Evolutionary conservation across 1,140 invertebrate species (phyloP).

Genomic region (Drosophila ogumai): DNA sequence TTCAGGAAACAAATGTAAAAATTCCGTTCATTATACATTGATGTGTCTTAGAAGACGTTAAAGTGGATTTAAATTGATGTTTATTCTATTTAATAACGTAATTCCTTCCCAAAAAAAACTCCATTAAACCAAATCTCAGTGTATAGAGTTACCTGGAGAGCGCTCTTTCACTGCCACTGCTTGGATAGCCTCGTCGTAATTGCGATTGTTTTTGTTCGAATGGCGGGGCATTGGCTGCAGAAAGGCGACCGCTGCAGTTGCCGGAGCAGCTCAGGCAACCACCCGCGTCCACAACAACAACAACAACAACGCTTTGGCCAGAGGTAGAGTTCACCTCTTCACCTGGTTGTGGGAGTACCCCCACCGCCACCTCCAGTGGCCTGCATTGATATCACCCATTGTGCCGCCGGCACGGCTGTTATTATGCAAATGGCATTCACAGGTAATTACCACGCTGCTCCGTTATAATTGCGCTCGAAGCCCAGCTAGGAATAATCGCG

Average conservation of each 20-base stretch:
- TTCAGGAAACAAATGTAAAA: too few relatives aligned
- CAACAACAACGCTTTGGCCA: background rate
- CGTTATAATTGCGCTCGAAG: constrained; percentile 84
- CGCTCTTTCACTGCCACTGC: constrained; percentile 10
- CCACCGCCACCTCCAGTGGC: constrained; percentile 4
- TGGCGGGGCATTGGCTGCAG: constrained; percentile 58
- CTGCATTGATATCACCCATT: constrained; percentile 50
- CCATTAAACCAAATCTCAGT: background rate
- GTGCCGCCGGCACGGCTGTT: constrained; percentile 52
- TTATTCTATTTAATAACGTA: background rate
- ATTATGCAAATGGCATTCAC: constrained; percentile 84
- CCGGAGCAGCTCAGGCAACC: constrained; percentile 46
- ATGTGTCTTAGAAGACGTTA: too few relatives aligned
- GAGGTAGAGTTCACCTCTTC: background rate
- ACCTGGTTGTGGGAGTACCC: constrained; percentile 5
- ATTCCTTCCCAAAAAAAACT: background rate
- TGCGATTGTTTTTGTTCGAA: constrained; percentile 66
- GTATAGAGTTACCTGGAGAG: constrained; percentile 5
- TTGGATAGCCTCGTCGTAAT: constrained; percentile 60
- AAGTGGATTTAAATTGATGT: too few relatives aligned
- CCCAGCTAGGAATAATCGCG: constrained; percentile 84
- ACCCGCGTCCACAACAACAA: constrained; percentile 31
- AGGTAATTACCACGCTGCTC: constrained; percentile 83
- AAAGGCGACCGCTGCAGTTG: constrained; percentile 46
- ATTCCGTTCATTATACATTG: background rate